Conservation (phyloP, 2,797 vertebrate genomes). For the Catharus ustulatus region DNA sequence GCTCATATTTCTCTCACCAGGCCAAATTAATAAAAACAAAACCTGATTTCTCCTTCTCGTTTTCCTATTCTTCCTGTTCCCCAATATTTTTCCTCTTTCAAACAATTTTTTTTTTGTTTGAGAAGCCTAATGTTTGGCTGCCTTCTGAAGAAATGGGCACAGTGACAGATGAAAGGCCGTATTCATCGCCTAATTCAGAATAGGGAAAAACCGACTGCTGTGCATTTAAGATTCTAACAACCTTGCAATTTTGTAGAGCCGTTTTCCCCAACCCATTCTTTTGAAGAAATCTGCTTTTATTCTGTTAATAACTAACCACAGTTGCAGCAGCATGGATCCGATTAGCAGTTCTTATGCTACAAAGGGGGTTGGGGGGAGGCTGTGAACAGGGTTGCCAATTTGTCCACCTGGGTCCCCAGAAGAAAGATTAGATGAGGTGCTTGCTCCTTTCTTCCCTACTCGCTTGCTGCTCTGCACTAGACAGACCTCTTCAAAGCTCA, state of each 20-base stretch:
- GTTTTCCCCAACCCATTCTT: conserved; percentile 75
- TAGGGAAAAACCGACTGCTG: conserved; percentile 77
- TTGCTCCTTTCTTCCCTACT: conserved; percentile 67
- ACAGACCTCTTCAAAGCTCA: conserved; percentile 67
- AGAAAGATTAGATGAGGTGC: conserved; percentile 76
- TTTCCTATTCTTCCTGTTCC: conserved; percentile 70
- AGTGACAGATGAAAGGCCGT: conserved; percentile 81
- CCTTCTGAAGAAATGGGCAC: conserved; percentile 76
- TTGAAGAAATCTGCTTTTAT: conserved; percentile 84
- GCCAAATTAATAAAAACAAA: conserved; percentile 80
- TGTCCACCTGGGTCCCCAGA: conserved; percentile 81
- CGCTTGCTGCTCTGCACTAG: conserved; percentile 22
- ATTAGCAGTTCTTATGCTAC: conserved; percentile 80
- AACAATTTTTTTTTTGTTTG: conserved; percentile 49
- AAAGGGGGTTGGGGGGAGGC: conserved; percentile 70
- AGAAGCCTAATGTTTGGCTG: conserved; percentile 81
- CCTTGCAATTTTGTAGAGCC: conserved; percentile 81
- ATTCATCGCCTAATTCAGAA: conserved; percentile 80
- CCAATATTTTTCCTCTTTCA: conserved; percentile 78
- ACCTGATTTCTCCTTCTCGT: conserved; percentile 55
- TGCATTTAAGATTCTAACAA: conserved; percentile 83
- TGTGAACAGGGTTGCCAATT: conserved; percentile 78
- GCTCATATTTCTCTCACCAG: conserved; percentile 70
- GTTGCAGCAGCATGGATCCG: conserved; percentile 84
- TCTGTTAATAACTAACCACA: conserved; percentile 82